Percentiles rank a stretch among this genome's conserved stretches.
These are phyloP conservation scores for Thunnus thynnus DNA, from an alignment of 2,113 vertebrate species.

Conservation along the genomic window DNA sequence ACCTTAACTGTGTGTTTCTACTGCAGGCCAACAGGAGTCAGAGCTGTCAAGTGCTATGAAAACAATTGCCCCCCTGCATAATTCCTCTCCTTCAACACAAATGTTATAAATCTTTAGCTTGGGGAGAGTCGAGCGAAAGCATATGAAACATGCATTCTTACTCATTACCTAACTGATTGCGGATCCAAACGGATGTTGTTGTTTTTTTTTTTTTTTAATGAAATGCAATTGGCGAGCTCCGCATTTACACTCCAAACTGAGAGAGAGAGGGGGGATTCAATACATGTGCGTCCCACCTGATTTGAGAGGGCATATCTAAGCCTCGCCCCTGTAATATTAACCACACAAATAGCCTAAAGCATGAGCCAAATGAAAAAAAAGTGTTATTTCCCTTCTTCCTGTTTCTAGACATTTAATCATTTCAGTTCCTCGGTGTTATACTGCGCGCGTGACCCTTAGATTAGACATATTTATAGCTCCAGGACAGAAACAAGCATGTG, in stretches of 20 bases:
- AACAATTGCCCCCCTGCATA: conserved; percentile 34
- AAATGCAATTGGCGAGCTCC: conserved; percentile 76
- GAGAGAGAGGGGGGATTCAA: conserved; percentile 62
- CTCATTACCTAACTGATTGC: conserved; percentile 79
- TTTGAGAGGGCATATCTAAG: conserved; percentile 71
- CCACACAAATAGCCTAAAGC: conserved; percentile 82
- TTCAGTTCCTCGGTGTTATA: conserved; percentile 48
- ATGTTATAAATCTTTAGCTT: conserved; percentile 66
- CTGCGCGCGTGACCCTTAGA: not conserved
- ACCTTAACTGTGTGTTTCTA: not conserved
- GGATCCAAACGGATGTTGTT: conserved; percentile 56
- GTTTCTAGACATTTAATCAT: conserved; percentile 78
- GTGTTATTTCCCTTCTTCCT: conserved; percentile 74
- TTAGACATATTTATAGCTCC: conserved; percentile 11
- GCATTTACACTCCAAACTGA: conserved; percentile 58
- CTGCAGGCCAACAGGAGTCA: conserved; percentile 31
- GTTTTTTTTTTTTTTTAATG: conserved; percentile 59
- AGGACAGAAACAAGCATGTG: conserved; percentile 1
- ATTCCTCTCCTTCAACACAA: conserved; percentile 27
- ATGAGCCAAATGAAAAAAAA: conserved; percentile 76
- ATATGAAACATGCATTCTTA: conserved; percentile 73
- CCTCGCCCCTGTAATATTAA: conserved; percentile 76
- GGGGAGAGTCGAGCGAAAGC: conserved; percentile 53
- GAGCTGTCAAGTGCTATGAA: conserved; percentile 38
- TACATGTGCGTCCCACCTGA: conserved; percentile 77